These are phyloP conservation scores for Wasmannia auropunctata DNA, from an alignment of 1,140 invertebrate genomes.

Conservation along the genomic window DNA sequence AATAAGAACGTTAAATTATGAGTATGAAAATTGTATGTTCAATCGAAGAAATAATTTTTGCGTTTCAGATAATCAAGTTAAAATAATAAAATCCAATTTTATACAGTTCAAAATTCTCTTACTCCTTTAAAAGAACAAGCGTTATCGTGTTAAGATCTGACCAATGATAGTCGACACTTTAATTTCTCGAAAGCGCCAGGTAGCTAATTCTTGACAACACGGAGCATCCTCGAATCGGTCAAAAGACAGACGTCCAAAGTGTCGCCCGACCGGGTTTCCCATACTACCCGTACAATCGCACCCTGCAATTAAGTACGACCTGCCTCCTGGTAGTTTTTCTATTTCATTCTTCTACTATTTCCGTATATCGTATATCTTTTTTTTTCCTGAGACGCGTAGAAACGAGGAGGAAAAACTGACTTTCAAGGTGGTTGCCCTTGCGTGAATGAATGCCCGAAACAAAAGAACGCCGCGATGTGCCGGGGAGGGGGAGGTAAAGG, in stretches of 20 bases:
- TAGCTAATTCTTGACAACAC: conserved; percentile 19
- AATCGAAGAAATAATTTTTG: not conserved
- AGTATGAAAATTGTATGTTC: not conserved
- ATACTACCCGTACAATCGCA: conserved; percentile 22
- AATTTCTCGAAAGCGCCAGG: conserved; percentile 11
- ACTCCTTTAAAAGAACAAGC: not conserved
- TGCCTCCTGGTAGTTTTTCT: too few relatives aligned
- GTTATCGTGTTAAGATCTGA: not conserved
- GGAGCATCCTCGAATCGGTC: not conserved
- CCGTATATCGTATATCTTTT: conserved; percentile 24
- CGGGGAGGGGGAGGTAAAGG: too few relatives aligned
- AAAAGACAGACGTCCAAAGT: conserved; percentile 17
- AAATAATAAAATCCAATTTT: not conserved
- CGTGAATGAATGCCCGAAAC: conserved; percentile 56
- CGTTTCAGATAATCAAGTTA: not conserved
- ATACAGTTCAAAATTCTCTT: not conserved
- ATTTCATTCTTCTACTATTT: conserved; percentile 3
- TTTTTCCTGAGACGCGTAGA: not conserved
- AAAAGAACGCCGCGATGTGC: conserved; percentile 63
- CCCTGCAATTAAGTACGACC: conserved; percentile 48
- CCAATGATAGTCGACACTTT: not conserved
- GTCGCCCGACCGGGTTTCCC: not conserved
- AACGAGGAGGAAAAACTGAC: conserved; percentile 37
- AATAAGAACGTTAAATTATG: not conserved
- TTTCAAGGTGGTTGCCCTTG: conserved; percentile 42